phyloP scores from a whole-genome alignment of 2,113 vertebrate species.

The Antechinus stuartii region DNA sequence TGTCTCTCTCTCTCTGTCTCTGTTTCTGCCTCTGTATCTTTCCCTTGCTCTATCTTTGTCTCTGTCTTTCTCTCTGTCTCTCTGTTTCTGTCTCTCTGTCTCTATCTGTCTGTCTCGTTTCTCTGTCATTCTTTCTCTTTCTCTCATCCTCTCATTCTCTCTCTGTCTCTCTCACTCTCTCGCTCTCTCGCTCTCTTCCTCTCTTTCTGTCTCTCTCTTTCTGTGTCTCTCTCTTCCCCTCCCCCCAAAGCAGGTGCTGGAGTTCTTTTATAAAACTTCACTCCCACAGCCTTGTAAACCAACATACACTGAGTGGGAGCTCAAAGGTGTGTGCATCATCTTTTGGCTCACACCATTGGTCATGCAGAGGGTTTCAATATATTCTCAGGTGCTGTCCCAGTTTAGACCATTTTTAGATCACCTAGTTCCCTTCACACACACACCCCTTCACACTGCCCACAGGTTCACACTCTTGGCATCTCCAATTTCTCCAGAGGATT shows the following conservation, averaged over 20 bases:
- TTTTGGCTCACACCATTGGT: conserved; percentile 47
- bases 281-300: conserved; percentile 14
- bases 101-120: too few species aligned
- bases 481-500: conserved; percentile 37
- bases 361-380: conserved; percentile 31
- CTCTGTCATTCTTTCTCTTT: too few species aligned
- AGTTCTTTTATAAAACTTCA: conserved; percentile 9
- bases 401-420: neutral
- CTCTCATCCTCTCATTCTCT: too few species aligned
- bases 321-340: conserved; percentile 29
- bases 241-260: neutral
- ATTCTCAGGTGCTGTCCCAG: conserved; percentile 15
- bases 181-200: too few species aligned
- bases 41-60: too few species aligned
- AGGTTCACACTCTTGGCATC: conserved; percentile 21
- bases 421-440: neutral
- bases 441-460: conserved; percentile 7
- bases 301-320: conserved; percentile 21
- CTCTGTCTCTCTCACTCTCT: too few species aligned
- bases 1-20: too few species aligned
- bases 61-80: neutral
- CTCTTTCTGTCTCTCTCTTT: too few species aligned
- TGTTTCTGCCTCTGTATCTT: too few species aligned
- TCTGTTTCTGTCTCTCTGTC: too few species aligned
- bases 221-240: too few species aligned